phyloP scores from a whole-genome alignment of 2,797 vertebrate genomes.

The Channallabes apus region DNA sequence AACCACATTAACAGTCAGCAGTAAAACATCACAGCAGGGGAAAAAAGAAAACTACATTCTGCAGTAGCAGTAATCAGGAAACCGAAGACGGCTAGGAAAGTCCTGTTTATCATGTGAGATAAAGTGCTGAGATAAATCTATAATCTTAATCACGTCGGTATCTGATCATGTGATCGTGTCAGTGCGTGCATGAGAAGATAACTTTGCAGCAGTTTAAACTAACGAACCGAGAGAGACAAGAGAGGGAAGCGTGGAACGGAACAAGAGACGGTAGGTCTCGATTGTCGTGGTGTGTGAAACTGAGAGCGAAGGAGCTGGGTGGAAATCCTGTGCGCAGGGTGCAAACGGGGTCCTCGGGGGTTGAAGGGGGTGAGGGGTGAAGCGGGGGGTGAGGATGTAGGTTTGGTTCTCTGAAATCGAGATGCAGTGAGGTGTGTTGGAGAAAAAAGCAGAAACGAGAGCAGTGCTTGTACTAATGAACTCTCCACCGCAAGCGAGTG shows the following conservation, averaged over 20 bases:
- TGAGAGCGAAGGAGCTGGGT: not conserved
- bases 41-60: not conserved
- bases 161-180: not conserved
- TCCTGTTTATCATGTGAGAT: not conserved
- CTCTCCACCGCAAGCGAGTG: not conserved
- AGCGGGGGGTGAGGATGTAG: not conserved
- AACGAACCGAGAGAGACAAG: too few relatives aligned
- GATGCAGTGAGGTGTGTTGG: not conserved
- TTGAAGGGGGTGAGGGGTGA: too few relatives aligned
- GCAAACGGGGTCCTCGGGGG: not conserved
- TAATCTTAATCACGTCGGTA: not conserved
- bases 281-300: not conserved
- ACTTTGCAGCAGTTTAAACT: not conserved
- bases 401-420: not conserved
- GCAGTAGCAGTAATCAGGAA: not conserved
- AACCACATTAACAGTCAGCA: conserved; percentile 1
- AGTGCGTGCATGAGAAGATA: not conserved
- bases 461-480: not conserved
- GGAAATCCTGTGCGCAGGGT: not conserved
- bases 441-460: conserved; percentile 6
- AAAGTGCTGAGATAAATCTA: too few relatives aligned
- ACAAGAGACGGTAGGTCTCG: not conserved
- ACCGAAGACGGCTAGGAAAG: not conserved
- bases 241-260: not conserved
- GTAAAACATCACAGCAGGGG: not conserved